Evolutionary conservation across 2,797 vertebrate species (phyloP), one percentile per base, ranked within the genome.

Genomic region (Premnoplex brunnescens): DNA sequence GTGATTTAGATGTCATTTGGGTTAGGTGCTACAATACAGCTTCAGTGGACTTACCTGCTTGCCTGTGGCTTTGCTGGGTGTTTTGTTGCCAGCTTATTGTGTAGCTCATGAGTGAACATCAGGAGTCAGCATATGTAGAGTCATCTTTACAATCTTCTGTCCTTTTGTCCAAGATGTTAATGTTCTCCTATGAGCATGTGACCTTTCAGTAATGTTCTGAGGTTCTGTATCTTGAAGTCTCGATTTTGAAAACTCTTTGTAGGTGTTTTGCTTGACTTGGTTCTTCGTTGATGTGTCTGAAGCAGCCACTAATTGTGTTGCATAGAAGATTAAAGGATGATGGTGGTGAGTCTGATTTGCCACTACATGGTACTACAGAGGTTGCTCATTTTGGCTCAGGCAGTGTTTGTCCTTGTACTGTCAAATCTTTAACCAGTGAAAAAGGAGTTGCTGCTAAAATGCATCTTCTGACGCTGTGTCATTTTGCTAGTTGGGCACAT

Each of bases 121-220:
- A 7, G 39, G 37, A 68, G 37, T 68, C 41, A 58, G 5, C 4
- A 1, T 22, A 2, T 5, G 13, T 32, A 2, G 19, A 54, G 27
- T 52, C 18, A 28, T 52, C 46, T 30, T 41, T 63, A 14, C 37
- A 56, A 0, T 27, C 34, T 1, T 11, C 0, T 0, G 0, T 68
- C 3, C 44, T 75, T 55, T 56, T 8, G 17, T 75, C 34, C 28
- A 23, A 20, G 37, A 34, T 30, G 5, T 49, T 55, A 3, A 30
- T 48, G 37, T 58, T 69, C n/a, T 73, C 22, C 4, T 56, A 0
- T 6, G 27, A 74, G 16, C 0, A 0, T 52, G 56, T 52, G 43
- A n/a, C 48, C 15, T 34, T 17, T 56, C 52, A 52, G 13, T 54
- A n/a, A 10, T 2, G 3, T 71, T 75, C 55, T 80, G 48, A 73